Conservation (phyloP, 2,888 invertebrate genomes). For the Plagiodera versicolora region DNA sequence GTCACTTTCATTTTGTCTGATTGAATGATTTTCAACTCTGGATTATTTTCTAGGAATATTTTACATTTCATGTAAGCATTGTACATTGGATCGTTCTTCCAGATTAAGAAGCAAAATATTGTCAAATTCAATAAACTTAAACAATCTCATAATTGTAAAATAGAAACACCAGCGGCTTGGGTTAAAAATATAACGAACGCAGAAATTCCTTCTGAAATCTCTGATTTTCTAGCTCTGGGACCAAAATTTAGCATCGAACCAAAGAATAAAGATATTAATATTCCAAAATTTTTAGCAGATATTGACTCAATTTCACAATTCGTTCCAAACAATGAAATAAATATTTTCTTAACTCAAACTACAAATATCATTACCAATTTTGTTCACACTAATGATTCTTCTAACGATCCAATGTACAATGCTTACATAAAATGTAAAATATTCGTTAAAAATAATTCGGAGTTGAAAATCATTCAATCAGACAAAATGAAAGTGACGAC, state of each 20-base stretch:
- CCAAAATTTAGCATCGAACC: constrained; percentile 12
- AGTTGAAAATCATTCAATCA: constrained; percentile 10
- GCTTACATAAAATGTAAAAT: not conserved
- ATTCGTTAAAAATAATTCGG: constrained; percentile 2
- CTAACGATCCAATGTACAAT: not conserved
- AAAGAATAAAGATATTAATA: not conserved
- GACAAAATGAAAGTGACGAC: constrained; percentile 13
- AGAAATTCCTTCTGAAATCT: not conserved
- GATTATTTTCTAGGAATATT: not conserved
- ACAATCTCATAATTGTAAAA: not conserved
- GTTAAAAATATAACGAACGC: not conserved
- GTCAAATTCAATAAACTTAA: not conserved
- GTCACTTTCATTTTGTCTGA: constrained; percentile 13
- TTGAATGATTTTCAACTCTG: constrained; percentile 8
- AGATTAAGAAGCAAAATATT: not conserved
- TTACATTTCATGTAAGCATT: not conserved
- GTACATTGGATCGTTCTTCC: not conserved
- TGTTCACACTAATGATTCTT: not conserved
- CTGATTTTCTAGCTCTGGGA: constrained; percentile 7
- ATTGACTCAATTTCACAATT: not conserved
- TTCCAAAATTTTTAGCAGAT: not conserved
- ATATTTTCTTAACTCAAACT: not conserved
- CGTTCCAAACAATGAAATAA: not conserved
- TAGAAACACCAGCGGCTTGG: not conserved
- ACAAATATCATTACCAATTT: constrained; percentile 9